Percentiles rank a stretch among this genome's conserved stretches.
Evolutionary conservation across 2,113 vertebrate genomes (phyloP).

Genomic region (Aptenodytes patagonicus): DNA sequence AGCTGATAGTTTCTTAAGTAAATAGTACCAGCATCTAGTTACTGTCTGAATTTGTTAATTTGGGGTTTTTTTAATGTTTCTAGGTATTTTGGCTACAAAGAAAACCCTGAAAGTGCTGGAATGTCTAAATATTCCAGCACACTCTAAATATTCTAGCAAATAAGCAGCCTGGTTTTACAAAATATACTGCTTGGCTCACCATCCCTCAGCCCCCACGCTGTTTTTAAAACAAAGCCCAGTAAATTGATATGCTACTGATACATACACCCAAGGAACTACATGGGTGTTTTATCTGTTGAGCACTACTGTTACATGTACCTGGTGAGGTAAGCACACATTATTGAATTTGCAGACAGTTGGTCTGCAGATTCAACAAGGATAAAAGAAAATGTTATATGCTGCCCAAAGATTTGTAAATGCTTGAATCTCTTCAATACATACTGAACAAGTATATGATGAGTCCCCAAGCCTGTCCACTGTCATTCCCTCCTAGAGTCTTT

Average conservation of each 20-base stretch:
- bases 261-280: accelerated
- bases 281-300: not conserved
- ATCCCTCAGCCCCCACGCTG: accelerated
- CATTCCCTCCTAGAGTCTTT: not conserved
- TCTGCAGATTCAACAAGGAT: not conserved
- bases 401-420: not conserved
- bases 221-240: not conserved
- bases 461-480: not conserved
- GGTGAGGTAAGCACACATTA: not conserved
- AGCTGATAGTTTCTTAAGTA: not conserved
- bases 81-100: not conserved
- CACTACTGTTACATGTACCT: accelerated
- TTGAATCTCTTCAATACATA: not conserved
- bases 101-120: not conserved
- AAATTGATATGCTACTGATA: not conserved
- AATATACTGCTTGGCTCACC: not conserved
- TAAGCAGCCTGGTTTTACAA: not conserved
- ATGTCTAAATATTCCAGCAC: not conserved
- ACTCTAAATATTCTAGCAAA: not conserved
- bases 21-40: not conserved
- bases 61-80: not conserved
- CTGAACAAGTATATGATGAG: not conserved
- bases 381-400: accelerated
- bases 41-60: not conserved
- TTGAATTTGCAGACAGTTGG: not conserved